Evolutionary conservation across 2,888 invertebrate genomes (phyloP).

Genomic region (Eilema sororculum): DNA sequence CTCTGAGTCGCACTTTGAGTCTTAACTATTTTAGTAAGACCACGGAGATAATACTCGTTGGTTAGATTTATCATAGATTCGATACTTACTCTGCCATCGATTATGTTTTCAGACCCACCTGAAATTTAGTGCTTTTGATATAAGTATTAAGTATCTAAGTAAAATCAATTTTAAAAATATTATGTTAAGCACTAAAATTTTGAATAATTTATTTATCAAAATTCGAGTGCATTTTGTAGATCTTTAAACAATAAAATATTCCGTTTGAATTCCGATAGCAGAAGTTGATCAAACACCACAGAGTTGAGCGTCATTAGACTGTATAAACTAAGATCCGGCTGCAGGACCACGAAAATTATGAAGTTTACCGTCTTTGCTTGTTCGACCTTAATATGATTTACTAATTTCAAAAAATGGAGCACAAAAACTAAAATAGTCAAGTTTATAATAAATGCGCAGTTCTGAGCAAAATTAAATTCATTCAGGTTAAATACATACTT

Average conservation of each 20-base stretch:
- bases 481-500: conserved; percentile 47
- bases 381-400: conserved; percentile 27
- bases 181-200: too few species aligned
- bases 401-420: conserved; percentile 15
- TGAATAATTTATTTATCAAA: too few species aligned
- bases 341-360: conserved; percentile 28
- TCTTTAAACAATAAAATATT: neutral
- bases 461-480: conserved; percentile 38
- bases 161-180: too few species aligned
- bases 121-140: neutral
- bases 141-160: conserved; percentile 1
- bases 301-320: neutral
- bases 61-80: conserved; percentile 37
- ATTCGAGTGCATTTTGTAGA: too few species aligned
- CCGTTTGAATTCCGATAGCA: neutral
- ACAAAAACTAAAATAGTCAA: conserved; percentile 10
- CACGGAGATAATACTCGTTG: conserved; percentile 25
- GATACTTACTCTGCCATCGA: conserved; percentile 42
- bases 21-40: conserved; percentile 49
- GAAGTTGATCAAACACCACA: conserved; percentile 26
- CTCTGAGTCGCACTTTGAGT: conserved; percentile 34
- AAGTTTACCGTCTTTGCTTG: conserved; percentile 31
- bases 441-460: neutral
- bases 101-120: conserved; percentile 46
- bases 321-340: conserved; percentile 28